phyloP scores from a whole-genome alignment of 2,888 invertebrate species.

The Cryptops parisi region DNA sequence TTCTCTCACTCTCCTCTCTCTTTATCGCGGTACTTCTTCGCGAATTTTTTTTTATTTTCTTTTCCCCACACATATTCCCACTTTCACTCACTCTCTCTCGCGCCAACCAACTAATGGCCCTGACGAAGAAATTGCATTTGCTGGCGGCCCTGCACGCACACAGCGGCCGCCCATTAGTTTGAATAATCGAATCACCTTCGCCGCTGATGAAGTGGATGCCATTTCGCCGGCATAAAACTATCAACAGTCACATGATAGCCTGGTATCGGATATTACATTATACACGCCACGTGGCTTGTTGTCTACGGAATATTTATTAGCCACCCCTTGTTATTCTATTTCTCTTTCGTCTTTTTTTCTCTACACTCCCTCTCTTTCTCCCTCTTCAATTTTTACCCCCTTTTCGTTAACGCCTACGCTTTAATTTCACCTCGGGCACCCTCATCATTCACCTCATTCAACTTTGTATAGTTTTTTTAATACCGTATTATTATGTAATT shows the following conservation, averaged over 20 bases:
- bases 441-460: not conserved
- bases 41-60: not conserved
- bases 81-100: not conserved
- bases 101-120: not conserved
- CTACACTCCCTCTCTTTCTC: not conserved
- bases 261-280: not conserved
- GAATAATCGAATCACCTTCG: not conserved
- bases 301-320: not conserved
- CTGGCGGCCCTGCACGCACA: not conserved
- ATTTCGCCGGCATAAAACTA: constrained; percentile 1
- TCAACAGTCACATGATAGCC: constrained; percentile 5
- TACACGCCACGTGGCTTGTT: not conserved
- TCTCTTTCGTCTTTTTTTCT: not conserved
- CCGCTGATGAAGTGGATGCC: constrained; percentile 4
- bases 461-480: too few species aligned
- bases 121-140: constrained; percentile 1
- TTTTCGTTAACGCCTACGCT: too few species aligned
- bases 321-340: not conserved
- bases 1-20: not conserved
- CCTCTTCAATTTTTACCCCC: not conserved
- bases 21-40: not conserved
- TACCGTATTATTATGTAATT: too few species aligned
- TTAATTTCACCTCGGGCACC: not conserved
- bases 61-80: not conserved
- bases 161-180: constrained; percentile 6